A percentile compares a stretch with the other conserved stretches of the same genome.
Conservation (phyloP, 2,888 invertebrate species). For the Caenorhabditis angaria region DNA sequence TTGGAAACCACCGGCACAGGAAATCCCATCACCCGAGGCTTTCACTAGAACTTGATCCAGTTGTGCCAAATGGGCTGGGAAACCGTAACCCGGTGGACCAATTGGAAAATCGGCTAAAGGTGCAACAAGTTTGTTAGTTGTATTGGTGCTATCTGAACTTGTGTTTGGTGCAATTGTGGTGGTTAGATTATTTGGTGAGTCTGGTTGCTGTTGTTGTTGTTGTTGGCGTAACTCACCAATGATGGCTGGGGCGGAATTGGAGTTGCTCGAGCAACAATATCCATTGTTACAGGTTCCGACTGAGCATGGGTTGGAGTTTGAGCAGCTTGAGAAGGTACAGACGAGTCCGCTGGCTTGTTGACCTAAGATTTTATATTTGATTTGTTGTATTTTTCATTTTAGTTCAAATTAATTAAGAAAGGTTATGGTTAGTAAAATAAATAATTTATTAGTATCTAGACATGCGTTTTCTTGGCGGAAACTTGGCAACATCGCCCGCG, state of each 20-base stretch:
- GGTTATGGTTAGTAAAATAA: background rate
- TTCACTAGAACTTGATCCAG: conserved; percentile 64
- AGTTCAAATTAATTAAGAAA: no score
- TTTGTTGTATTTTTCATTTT: no score
- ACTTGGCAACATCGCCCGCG: conserved; percentile 52
- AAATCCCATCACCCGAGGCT: conserved; percentile 63
- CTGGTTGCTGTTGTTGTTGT: conserved; percentile 19
- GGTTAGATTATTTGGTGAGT: background rate
- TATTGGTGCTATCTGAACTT: conserved; percentile 17
- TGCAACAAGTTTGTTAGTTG: conserved; percentile 8
- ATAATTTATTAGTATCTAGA: background rate
- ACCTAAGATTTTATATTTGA: no score
- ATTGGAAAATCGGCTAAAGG: conserved; percentile 58
- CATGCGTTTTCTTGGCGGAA: conserved; percentile 5
- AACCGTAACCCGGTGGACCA: conserved; percentile 63
- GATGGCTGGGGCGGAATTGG: conserved; percentile 36
- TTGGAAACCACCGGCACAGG: conserved; percentile 62
- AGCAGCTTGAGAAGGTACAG: conserved; percentile 70
- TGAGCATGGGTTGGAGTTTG: conserved; percentile 65
- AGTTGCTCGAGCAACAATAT: conserved; percentile 65
- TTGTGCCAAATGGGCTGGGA: conserved; percentile 58
- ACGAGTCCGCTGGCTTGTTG: conserved; percentile 60
- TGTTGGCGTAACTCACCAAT: conserved; percentile 41
- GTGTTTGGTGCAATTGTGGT: background rate
- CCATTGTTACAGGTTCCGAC: conserved; percentile 71